These are phyloP conservation scores for Oryzias curvinotus DNA, from an alignment of 2,113 vertebrate genomes.

Conservation along the genomic window DNA sequence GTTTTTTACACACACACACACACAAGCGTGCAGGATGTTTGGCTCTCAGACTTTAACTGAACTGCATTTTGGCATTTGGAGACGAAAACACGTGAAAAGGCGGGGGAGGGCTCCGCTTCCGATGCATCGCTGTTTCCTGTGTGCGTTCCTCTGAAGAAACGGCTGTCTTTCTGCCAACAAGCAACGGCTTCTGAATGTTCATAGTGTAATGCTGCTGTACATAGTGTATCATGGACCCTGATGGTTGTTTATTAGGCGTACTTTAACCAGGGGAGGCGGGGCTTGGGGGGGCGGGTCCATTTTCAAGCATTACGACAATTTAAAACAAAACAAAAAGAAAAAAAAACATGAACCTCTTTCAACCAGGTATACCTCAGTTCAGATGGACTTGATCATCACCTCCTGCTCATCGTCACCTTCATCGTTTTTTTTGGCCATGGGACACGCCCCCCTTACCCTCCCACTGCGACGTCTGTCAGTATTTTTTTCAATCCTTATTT, in stretches of 20 bases:
- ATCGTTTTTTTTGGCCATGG: too few species aligned
- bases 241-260: constrained; percentile 80
- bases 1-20: constrained; percentile 56
- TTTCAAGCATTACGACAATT: constrained; percentile 88
- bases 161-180: constrained; percentile 94
- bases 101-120: constrained; percentile 73
- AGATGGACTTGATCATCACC: constrained; percentile 70
- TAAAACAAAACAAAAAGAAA: neutral
- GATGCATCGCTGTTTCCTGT: constrained; percentile 84
- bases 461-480: too few species aligned
- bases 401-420: constrained; percentile 27
- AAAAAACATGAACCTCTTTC: constrained; percentile 88
- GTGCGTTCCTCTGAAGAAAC: constrained; percentile 83
- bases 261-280: constrained; percentile 49
- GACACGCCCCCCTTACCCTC: too few species aligned
- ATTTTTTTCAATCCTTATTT: too few species aligned
- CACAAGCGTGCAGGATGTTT: constrained; percentile 25
- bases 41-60: too few species aligned
- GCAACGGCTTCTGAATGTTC: constrained; percentile 99
- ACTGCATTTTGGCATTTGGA: constrained; percentile 83
- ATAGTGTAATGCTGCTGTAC: constrained; percentile 94
- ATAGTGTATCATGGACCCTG: constrained; percentile 84
- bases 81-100: constrained; percentile 12
- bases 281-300: constrained; percentile 79
- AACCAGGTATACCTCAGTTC: constrained; percentile 99